Evolutionary conservation across 2,113 vertebrate genomes (phyloP).

Genomic region (Gambusia holbrooki): DNA sequence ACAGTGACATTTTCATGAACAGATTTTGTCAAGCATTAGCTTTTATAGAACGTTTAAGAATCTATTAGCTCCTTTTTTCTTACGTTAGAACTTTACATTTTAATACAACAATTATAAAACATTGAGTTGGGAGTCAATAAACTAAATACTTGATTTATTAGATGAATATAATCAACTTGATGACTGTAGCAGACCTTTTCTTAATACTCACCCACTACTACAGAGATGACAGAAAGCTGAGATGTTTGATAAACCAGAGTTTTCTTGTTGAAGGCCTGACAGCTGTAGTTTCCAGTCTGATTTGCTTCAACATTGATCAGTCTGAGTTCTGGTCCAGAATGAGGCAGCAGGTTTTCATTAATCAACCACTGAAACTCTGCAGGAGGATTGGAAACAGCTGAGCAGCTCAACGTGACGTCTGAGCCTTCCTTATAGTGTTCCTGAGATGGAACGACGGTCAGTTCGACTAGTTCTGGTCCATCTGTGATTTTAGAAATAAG

Average conservation of each 20-base stretch:
- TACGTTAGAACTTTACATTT: too few species aligned
- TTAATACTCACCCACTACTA: background rate
- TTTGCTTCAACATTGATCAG: background rate
- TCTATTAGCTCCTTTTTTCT: too few species aligned
- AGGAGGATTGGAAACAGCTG: conserved; percentile 53
- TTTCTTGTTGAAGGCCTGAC: conserved; percentile 56
- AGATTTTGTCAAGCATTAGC: too few species aligned
- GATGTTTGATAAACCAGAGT: conserved; percentile 51
- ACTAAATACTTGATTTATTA: too few species aligned
- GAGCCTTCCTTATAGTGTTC: conserved; percentile 38
- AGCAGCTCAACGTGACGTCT: conserved; percentile 47
- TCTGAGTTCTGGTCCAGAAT: background rate
- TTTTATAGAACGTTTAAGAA: too few species aligned
- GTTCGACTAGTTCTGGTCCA: conserved; percentile 37
- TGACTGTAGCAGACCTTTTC: background rate
- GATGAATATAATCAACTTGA: too few species aligned
- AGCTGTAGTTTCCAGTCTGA: conserved; percentile 65
- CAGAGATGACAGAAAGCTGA: background rate
- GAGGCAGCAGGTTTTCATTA: background rate
- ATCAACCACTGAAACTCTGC: conserved; percentile 54
- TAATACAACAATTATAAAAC: too few species aligned
- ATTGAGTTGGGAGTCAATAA: too few species aligned
- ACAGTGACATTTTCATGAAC: too few species aligned
- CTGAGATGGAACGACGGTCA: background rate
- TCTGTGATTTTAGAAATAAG: conserved; percentile 3